A percentile compares a stretch with the other conserved stretches of the same genome.
Evolutionary conservation across 2,113 vertebrate species (phyloP).

Genomic region (Blennius ocellaris): DNA sequence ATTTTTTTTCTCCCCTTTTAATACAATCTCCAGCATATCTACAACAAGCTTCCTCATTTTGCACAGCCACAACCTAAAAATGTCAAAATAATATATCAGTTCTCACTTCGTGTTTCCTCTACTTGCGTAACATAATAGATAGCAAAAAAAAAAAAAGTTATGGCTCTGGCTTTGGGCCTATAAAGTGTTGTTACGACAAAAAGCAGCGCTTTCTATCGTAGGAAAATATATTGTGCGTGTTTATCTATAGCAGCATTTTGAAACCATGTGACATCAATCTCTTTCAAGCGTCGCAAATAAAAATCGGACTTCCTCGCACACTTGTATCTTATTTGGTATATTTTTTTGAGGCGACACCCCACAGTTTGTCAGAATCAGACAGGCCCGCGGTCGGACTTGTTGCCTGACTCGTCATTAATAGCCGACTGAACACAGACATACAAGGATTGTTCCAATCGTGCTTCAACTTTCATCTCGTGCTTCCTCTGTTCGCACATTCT

Average conservation of each 20-base stretch:
- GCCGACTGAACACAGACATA: constrained; percentile 45
- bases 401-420: constrained; percentile 77
- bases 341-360: constrained; percentile 35
- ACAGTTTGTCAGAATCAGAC: constrained; percentile 74
- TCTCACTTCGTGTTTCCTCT: background rate
- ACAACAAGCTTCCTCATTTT: constrained; percentile 9
- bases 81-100: background rate
- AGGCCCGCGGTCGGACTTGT: constrained; percentile 71
- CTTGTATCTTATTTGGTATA: constrained; percentile 27
- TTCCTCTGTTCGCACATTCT: no score
- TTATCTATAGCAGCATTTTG: constrained; percentile 8
- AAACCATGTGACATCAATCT: background rate
- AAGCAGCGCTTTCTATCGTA: background rate
- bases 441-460: no score
- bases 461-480: no score
- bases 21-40: background rate
- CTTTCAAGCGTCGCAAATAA: constrained; percentile 2
- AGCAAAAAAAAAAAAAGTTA: background rate
- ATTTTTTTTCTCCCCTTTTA: background rate
- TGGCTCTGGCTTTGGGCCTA: background rate
- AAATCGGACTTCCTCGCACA: background rate
- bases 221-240: constrained; percentile 51
- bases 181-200: constrained; percentile 3
- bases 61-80: background rate
- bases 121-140: background rate